Evolutionary conservation across 2,888 invertebrate genomes (phyloP).

Genomic region (Lepidocyrtinus sp.): DNA sequence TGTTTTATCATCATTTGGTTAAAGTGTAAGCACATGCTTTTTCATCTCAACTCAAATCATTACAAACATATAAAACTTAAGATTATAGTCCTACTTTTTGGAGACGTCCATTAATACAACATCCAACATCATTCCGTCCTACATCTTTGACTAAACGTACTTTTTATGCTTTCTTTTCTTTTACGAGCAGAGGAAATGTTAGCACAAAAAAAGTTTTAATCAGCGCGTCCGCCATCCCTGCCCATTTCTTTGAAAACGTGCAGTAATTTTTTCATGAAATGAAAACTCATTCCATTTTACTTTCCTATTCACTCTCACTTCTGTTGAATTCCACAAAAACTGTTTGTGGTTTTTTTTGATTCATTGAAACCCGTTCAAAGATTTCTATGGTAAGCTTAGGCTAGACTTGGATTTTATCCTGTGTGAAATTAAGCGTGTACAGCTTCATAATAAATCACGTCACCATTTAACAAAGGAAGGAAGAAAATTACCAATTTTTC

Average conservation of each 20-base stretch:
- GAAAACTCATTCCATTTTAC: constrained; percentile 1
- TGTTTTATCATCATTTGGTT: background rate
- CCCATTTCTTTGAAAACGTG: background rate
- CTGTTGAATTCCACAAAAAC: background rate
- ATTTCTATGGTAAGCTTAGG: background rate
- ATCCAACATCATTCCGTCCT: no score
- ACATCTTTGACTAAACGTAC: background rate
- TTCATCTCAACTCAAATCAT: background rate
- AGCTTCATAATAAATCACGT: background rate
- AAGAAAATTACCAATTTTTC: background rate
- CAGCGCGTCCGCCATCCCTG: background rate
- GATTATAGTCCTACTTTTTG: background rate
- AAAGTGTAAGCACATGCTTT: background rate
- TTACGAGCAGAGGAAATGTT: background rate
- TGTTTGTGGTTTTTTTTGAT: background rate
- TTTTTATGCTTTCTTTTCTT: background rate
- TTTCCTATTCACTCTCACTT: background rate
- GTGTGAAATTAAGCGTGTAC: background rate
- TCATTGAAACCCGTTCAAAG: background rate
- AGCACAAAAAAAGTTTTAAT: background rate
- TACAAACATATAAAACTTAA: background rate
- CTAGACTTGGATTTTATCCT: background rate
- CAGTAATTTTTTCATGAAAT: background rate
- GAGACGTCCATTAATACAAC: no score
- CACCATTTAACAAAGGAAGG: background rate